phyloP scores from a whole-genome alignment of 2,113 vertebrate genomes.

The Mungos mungo region DNA sequence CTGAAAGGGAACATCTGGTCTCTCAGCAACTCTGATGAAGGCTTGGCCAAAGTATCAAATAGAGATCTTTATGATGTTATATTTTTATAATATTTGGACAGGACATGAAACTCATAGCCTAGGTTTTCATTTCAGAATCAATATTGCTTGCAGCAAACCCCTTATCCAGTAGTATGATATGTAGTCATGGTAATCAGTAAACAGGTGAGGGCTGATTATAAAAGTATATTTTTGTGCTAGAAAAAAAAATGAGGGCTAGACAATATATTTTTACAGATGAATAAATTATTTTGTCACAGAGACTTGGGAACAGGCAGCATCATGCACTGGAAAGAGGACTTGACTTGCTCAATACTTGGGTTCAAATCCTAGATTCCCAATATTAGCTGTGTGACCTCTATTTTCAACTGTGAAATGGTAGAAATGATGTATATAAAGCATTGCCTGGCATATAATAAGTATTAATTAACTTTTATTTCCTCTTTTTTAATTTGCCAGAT shows the following conservation, averaged over 20 bases:
- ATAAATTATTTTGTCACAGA: neutral
- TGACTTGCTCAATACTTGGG: neutral
- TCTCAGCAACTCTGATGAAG: neutral
- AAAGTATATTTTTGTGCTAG: neutral
- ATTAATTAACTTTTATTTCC: neutral
- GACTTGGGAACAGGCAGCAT: neutral
- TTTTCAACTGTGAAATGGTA: neutral
- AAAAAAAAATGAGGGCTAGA: neutral
- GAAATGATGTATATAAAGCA: neutral
- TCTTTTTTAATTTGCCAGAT: neutral
- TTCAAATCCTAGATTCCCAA: neutral
- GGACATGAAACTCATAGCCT: neutral
- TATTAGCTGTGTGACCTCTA: neutral
- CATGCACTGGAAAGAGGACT: neutral
- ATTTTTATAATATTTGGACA: conserved; percentile 7
- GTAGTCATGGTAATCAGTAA: neutral
- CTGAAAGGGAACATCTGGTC: neutral
- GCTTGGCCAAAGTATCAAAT: neutral
- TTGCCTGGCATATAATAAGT: neutral
- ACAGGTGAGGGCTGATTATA: neutral
- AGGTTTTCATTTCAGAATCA: neutral
- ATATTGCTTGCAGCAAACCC: neutral
- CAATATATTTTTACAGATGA: neutral
- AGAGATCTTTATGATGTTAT: neutral
- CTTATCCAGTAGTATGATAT: neutral